phyloP scores from a whole-genome alignment of 2,113 vertebrate species.

The Camelus bactrianus region DNA sequence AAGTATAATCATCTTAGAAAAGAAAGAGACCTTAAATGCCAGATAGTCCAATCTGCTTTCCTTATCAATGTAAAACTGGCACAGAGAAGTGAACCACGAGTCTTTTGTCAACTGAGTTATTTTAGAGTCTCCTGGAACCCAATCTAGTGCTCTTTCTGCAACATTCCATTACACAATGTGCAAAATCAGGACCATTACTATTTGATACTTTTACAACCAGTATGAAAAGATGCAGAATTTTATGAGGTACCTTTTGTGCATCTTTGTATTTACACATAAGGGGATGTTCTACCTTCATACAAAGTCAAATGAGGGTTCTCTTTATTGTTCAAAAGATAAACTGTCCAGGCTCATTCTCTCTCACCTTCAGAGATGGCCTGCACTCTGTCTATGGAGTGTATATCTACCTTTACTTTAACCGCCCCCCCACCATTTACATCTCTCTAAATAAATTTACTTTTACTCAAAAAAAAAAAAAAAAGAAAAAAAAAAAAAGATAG shows the following conservation, averaged over 20 bases:
- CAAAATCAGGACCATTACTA: neutral
- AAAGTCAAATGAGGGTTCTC: constrained; percentile 44
- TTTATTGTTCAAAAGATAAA: constrained; percentile 46
- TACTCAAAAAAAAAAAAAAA: too few relatives aligned
- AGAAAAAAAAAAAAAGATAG: neutral
- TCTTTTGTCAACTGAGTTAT: too few relatives aligned
- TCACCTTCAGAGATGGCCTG: too few relatives aligned
- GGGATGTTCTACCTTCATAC: neutral
- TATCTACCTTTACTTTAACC: too few relatives aligned
- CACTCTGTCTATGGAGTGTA: too few relatives aligned
- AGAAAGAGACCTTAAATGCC: neutral
- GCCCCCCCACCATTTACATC: too few relatives aligned
- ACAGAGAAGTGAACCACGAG: neutral
- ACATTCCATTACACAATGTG: neutral
- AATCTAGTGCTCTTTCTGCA: neutral
- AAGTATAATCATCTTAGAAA: neutral
- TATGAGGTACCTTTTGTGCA: neutral
- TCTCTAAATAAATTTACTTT: too few relatives aligned
- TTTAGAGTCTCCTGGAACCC: neutral
- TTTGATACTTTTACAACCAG: neutral
- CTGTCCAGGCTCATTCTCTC: neutral
- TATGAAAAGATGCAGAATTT: neutral
- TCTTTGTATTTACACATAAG: neutral
- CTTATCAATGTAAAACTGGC: neutral
- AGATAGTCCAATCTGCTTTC: neutral